These are phyloP conservation scores for Rhyacophila evoluta DNA, from an alignment of 2,888 invertebrate genomes.

Conservation along the genomic window DNA sequence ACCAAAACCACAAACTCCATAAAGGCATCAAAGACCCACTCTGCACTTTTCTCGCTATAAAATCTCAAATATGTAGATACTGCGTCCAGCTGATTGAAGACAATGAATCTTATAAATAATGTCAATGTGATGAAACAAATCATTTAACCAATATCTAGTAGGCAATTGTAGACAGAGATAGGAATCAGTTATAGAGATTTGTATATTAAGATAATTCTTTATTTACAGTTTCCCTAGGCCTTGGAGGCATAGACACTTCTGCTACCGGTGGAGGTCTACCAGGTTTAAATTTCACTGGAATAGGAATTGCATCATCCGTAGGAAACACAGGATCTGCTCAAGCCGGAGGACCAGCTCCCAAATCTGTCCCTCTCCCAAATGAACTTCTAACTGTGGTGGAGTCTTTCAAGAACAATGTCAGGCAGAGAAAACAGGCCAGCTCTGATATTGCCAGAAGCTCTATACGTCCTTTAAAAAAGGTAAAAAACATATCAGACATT, in stretches of 20 bases:
- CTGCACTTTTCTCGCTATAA: too few relatives aligned
- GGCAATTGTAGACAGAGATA: too few relatives aligned
- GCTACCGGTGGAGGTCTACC: conserved; percentile 26
- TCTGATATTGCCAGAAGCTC: conserved; percentile 84
- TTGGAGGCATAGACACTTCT: conserved; percentile 74
- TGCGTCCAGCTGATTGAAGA: too few relatives aligned
- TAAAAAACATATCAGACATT: too few relatives aligned
- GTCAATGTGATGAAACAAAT: too few relatives aligned
- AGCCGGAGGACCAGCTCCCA: conserved; percentile 53
- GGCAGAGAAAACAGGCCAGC: conserved; percentile 84
- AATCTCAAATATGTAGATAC: too few relatives aligned
- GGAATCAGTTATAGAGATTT: too few relatives aligned
- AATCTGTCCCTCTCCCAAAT: conserved; percentile 75
- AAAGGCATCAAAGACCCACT: too few relatives aligned
- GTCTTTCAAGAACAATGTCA: conserved; percentile 84
- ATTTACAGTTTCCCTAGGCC: conserved; percentile 68
- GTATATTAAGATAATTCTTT: too few relatives aligned
- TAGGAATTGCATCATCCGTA: conserved; percentile 60
- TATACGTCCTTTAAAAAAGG: conserved; percentile 67
- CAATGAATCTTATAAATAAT: too few relatives aligned
- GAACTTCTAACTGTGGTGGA: conserved; percentile 84
- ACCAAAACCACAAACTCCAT: too few relatives aligned
- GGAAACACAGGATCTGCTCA: conserved; percentile 56
- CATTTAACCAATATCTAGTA: too few relatives aligned
- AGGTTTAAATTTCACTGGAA: not conserved